A percentile compares a stretch with the other conserved stretches of the same genome.
Conservation (phyloP, 2,888 invertebrate species). For the Melanotus villosus region DNA sequence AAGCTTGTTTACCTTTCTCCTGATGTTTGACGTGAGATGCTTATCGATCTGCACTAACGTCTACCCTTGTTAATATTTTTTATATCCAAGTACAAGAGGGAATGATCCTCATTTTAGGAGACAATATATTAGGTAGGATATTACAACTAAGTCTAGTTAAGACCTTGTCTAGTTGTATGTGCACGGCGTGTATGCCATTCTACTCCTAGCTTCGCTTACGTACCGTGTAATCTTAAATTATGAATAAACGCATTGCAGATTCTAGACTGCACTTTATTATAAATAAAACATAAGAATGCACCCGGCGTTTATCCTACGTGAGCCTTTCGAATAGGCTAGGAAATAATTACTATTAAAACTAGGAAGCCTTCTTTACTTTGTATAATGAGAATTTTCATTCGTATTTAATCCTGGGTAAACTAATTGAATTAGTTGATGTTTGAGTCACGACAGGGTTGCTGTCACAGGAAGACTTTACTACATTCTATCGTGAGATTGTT, state of each 20-base stretch:
- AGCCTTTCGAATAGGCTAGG: too few relatives aligned
- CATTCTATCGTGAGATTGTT: too few relatives aligned
- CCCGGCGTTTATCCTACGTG: too few relatives aligned
- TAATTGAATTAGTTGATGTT: too few relatives aligned
- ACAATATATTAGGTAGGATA: conserved; percentile 16
- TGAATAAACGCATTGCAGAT: conserved; percentile 11
- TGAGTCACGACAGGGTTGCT: too few relatives aligned
- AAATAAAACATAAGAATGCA: conserved; percentile 12
- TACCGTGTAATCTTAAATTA: conserved; percentile 37
- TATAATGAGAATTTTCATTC: too few relatives aligned
- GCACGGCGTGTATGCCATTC: conserved; percentile 21
- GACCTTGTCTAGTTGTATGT: conserved; percentile 16
- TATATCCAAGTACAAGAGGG: neutral
- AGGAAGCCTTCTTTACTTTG: too few relatives aligned
- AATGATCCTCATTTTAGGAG: neutral
- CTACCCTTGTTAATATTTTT: conserved; percentile 21
- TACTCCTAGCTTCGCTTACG: conserved; percentile 14
- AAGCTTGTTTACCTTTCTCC: neutral
- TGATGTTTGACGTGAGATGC: neutral
- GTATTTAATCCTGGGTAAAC: too few relatives aligned
- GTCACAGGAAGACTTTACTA: too few relatives aligned
- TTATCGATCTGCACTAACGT: conserved; percentile 7
- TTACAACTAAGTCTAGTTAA: conserved; percentile 23
- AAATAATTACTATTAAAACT: too few relatives aligned
- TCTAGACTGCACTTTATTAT: conserved; percentile 5